A percentile compares a stretch with the other conserved stretches of the same genome.
Evolutionary conservation across 2,797 vertebrate species (phyloP).

Genomic region (Erithacus rubecula): DNA sequence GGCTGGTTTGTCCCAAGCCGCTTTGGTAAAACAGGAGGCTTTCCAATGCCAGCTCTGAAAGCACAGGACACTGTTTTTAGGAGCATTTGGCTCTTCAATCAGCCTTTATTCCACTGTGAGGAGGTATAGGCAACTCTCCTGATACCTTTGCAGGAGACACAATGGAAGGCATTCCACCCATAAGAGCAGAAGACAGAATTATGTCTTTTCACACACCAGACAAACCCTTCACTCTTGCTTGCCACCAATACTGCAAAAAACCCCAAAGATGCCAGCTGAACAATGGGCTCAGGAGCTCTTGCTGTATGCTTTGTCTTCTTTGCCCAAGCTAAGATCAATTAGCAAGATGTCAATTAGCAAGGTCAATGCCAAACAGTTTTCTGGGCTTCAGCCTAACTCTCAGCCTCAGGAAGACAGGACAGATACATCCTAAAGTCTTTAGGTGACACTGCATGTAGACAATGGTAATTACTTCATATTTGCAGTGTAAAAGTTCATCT

Average conservation of each 20-base stretch:
- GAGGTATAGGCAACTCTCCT: background rate
- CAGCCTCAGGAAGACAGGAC: background rate
- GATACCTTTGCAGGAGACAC: background rate
- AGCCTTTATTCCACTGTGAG: background rate
- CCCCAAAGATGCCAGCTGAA: background rate
- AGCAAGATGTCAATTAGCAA: background rate
- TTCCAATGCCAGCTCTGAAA: background rate
- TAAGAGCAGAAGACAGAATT: background rate
- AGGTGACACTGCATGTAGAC: background rate
- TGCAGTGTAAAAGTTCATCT: background rate
- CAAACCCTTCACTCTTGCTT: background rate
- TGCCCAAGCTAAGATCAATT: background rate
- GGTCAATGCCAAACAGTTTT: background rate
- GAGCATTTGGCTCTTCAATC: background rate
- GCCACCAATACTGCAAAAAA: background rate
- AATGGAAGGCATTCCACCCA: background rate
- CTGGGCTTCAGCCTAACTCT: background rate
- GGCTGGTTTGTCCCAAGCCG: background rate
- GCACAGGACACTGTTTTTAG: background rate
- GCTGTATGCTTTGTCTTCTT: background rate
- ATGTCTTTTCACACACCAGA: background rate
- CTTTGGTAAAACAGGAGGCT: background rate
- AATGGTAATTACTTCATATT: background rate
- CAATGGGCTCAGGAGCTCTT: background rate
- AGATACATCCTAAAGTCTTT: background rate